Percentiles rank a stretch among this genome's conserved stretches.
phyloP scores from a whole-genome alignment of 2,113 vertebrate species.

The Morone chrysops region DNA sequence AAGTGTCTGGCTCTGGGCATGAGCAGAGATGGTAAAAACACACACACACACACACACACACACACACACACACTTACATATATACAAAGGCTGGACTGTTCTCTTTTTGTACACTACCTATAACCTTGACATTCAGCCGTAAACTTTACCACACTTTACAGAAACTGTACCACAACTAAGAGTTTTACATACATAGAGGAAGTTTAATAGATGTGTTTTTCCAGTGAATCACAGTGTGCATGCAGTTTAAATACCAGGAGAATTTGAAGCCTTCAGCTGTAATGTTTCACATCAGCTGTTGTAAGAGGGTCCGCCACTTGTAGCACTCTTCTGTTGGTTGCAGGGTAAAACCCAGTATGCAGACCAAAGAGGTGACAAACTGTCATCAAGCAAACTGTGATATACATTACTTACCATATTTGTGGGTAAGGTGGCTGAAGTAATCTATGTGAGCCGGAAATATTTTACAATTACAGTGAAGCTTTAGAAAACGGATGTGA shows the following conservation, averaged over 20 bases:
- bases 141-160: too few species aligned
- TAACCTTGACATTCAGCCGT: neutral
- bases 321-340: neutral
- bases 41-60: neutral
- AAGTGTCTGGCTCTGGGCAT: slow-evolving; percentile 90
- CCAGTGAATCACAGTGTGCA: neutral
- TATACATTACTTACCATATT: slow-evolving; percentile 28
- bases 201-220: neutral
- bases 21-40: slow-evolving; percentile 92
- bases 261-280: slow-evolving; percentile 24
- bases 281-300: slow-evolving; percentile 38
- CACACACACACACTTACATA: too few species aligned
- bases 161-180: neutral
- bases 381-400: slow-evolving; percentile 20
- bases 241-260: slow-evolving; percentile 39
- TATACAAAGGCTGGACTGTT: neutral
- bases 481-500: slow-evolving; percentile 4
- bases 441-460: slow-evolving; percentile 5
- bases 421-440: slow-evolving; percentile 5
- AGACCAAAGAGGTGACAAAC: slow-evolving; percentile 4
- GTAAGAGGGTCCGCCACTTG: neutral
- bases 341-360: slow-evolving; percentile 22
- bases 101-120: neutral
- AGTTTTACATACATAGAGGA: neutral
- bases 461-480: neutral